These are phyloP conservation scores for Drosophila pseudoobscura DNA, from an alignment of 1,140 invertebrate genomes.

Conservation along the genomic window DNA sequence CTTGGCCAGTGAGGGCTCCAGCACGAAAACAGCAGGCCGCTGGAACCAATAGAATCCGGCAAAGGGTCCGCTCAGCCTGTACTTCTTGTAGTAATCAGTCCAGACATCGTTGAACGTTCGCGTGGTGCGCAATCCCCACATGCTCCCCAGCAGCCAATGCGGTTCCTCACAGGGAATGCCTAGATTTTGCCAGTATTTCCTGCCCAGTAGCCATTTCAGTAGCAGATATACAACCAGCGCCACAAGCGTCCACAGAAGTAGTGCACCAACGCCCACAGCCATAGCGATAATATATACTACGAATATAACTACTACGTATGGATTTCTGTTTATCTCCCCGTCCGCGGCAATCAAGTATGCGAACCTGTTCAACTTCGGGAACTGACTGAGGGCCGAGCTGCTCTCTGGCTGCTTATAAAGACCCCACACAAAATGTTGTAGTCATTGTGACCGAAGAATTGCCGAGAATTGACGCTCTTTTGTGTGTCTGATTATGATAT, in stretches of 20 bases:
- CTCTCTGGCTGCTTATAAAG: background rate
- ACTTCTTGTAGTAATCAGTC: constrained; percentile 69
- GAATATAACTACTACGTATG: background rate
- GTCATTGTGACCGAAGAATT: constrained; percentile 40
- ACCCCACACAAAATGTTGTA: background rate
- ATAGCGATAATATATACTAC: background rate
- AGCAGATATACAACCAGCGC: constrained; percentile 41
- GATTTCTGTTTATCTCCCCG: background rate
- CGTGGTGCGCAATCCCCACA: constrained; percentile 43
- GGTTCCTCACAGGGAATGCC: constrained; percentile 83
- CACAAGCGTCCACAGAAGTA: constrained; percentile 39
- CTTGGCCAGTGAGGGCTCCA: constrained; percentile 86
- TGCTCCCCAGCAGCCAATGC: constrained; percentile 66
- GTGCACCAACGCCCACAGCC: constrained; percentile 32
- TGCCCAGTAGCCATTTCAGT: constrained; percentile 16
- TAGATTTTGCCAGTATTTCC: constrained; percentile 79
- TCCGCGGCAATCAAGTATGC: background rate
- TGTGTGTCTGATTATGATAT: too few relatives aligned
- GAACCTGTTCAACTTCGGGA: background rate
- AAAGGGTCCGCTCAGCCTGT: constrained; percentile 70
- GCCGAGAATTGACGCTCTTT: too few relatives aligned
- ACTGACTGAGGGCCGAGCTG: background rate
- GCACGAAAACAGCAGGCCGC: constrained; percentile 83
- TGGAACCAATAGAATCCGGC: constrained; percentile 82
- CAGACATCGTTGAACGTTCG: constrained; percentile 50